Evolutionary conservation across 1,140 invertebrate genomes (phyloP).

Genomic region (Mycetomoellerius zeteki): DNA sequence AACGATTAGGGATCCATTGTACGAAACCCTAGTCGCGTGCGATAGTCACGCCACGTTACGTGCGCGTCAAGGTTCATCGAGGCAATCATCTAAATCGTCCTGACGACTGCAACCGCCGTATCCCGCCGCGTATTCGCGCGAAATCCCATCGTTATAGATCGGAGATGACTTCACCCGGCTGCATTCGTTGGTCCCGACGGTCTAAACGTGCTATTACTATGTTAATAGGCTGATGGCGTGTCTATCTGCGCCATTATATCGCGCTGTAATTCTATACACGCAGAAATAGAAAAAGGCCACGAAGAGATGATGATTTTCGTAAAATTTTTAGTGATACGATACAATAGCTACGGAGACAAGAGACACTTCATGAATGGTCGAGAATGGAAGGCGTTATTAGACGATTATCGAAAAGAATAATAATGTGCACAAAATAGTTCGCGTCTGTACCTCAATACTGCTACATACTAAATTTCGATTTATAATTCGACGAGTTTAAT

Average conservation of each 20-base stretch:
- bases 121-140: slow-evolving; percentile 17
- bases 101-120: slow-evolving; percentile 74
- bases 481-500: neutral
- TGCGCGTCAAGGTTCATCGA: slow-evolving; percentile 63
- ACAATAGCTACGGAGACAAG: slow-evolving; percentile 35
- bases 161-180: slow-evolving; percentile 49
- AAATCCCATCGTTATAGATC: slow-evolving; percentile 27
- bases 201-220: slow-evolving; percentile 61
- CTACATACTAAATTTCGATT: neutral
- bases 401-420: slow-evolving; percentile 26
- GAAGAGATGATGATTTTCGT: slow-evolving; percentile 30
- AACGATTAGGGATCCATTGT: slow-evolving; percentile 78
- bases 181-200: slow-evolving; percentile 14
- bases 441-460: neutral
- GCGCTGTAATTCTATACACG: slow-evolving; percentile 35
- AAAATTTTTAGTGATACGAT: slow-evolving; percentile 36
- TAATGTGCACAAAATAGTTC: slow-evolving; percentile 14
- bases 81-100: slow-evolving; percentile 83
- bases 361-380: slow-evolving; percentile 1
- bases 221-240: slow-evolving; percentile 58
- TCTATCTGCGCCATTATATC: slow-evolving; percentile 51
- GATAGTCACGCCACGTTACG: slow-evolving; percentile 81
- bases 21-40: slow-evolving; percentile 78
- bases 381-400: neutral
- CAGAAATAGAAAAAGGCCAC: slow-evolving; percentile 1